Percentiles rank a stretch among this genome's conserved stretches.
phyloP scores from a whole-genome alignment of 2,797 vertebrate genomes.

The Enteromius unitaeniatus region DNA sequence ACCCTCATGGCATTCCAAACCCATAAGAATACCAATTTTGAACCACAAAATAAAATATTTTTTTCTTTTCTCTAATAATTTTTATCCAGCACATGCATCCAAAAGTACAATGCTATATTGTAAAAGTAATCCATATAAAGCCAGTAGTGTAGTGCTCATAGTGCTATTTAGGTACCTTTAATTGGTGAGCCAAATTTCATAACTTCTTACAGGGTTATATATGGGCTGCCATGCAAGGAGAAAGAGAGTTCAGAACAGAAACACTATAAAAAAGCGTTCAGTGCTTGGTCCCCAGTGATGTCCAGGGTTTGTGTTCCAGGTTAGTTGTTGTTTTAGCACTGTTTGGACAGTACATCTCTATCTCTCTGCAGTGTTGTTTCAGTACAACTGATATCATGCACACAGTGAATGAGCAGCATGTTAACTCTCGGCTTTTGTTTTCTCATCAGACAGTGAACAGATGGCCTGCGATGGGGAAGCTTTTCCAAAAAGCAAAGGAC shows the following conservation, averaged over 20 bases:
- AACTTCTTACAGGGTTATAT: neutral
- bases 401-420: constrained; percentile 35
- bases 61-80: neutral
- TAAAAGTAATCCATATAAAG: too few relatives aligned
- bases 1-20: neutral
- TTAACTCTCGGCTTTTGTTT: constrained; percentile 56
- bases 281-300: neutral
- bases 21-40: neutral
- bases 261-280: neutral
- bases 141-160: neutral
- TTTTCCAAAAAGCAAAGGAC: constrained; percentile 52
- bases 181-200: neutral
- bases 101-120: neutral
- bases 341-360: constrained; percentile 31
- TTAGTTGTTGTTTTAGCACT: constrained; percentile 27
- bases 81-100: neutral
- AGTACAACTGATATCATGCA: constrained; percentile 46
- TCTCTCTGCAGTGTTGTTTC: constrained; percentile 49
- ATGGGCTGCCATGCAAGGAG: neutral
- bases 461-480: constrained; percentile 44
- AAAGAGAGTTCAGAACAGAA: neutral
- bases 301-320: constrained; percentile 23
- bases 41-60: neutral
- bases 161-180: neutral
- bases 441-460: constrained; percentile 58